Base-by-base conservation (phyloP, 2,113 vertebrate genomes). In the Carassius auratus region DNA sequence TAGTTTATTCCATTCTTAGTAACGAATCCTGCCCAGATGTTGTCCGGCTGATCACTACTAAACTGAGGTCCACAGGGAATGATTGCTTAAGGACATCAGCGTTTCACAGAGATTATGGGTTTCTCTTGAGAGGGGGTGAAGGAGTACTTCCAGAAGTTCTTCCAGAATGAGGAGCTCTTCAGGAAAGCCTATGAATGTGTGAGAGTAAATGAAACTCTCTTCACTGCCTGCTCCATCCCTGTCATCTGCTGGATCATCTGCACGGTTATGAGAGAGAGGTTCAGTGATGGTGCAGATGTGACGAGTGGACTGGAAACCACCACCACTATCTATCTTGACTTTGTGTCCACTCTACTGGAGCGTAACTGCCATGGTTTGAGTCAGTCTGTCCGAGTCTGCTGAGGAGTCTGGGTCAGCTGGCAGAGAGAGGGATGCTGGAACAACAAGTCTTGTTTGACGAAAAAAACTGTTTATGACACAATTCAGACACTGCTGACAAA, bases 31-130 rank as follows among this genome's bases (percentile, higher is more conserved):
- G 23, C 62, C 26, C 62, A 30, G 62, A 30, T 30, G 23, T n/a
- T 59, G 19, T 59, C 57, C 8, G 8, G 19, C 57, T 59, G 7
- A 59, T 94, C 82, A 94, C 93, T 8, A 93, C 91, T 0, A 81
- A 21, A 91, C 90, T 0, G 88, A 88, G 0, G 1, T 84, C 92
- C 90, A 82, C 55, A 90, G 23, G 50, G 23, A 1, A 23, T 19
- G 33, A n/a, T 21, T 81, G 4, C 26, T 85, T 0, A 85, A 55
- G 1, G 19, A 5, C 36, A 23, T 26, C 30, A 23, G 3, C 38
- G 57, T 45, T 76, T 57, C n/a, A 42, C 50, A 12, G 57, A 73
- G 50, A 42, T 83, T 7, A 0, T 83, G 50, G 87, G 87, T 14
- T 85, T 88, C 45, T 78, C 83, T n/a, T 48, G 26, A 85, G 23